Percentiles rank a stretch among this genome's conserved stretches.
These are phyloP conservation scores for Myotis findleyi DNA, from an alignment of 2,797 vertebrate species.

Conservation along the genomic window DNA sequence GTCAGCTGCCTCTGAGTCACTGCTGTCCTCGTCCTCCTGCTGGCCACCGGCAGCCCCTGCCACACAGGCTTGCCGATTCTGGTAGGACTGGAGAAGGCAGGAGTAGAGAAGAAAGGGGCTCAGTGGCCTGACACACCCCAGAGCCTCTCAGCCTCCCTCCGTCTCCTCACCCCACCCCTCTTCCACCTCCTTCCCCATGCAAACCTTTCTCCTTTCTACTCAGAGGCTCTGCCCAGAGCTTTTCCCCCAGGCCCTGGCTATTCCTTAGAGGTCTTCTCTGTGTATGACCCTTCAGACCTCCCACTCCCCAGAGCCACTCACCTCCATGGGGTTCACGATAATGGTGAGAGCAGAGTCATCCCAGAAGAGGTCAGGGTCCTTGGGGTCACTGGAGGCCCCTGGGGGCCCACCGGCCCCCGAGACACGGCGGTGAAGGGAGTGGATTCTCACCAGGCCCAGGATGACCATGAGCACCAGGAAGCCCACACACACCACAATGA, in stretches of 20 bases:
- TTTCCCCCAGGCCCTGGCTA: conserved; percentile 65
- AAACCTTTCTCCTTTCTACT: conserved; percentile 55
- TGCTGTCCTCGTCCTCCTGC: conserved; percentile 92
- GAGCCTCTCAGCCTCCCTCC: not conserved
- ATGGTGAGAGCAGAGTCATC: conserved; percentile 99
- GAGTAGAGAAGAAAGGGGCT: not conserved
- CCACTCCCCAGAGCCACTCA: conserved; percentile 75
- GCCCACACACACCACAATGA: conserved; percentile 98
- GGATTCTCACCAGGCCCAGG: conserved; percentile 97
- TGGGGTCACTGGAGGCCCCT: conserved; percentile 79
- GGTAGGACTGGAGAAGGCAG: conserved; percentile 72
- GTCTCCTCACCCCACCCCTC: too few species aligned
- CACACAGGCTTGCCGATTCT: conserved; percentile 68
- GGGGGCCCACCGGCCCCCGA: conserved; percentile 85
- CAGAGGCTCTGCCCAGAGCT: conserved; percentile 75
- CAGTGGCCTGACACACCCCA: not conserved
- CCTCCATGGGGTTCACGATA: conserved; percentile 99
- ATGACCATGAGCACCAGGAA: conserved; percentile 99
- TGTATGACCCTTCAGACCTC: conserved; percentile 60
- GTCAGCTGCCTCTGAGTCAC: conserved; percentile 89
- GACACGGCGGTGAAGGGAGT: conserved; percentile 94
- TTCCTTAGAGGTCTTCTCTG: conserved; percentile 82
- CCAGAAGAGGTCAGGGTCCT: conserved; percentile 95
- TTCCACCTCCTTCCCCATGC: rapidly evolving
- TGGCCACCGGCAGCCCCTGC: conserved; percentile 73